These are phyloP conservation scores for Delphinus delphis DNA, from an alignment of 2,113 vertebrate genomes.

Conservation along the genomic window DNA sequence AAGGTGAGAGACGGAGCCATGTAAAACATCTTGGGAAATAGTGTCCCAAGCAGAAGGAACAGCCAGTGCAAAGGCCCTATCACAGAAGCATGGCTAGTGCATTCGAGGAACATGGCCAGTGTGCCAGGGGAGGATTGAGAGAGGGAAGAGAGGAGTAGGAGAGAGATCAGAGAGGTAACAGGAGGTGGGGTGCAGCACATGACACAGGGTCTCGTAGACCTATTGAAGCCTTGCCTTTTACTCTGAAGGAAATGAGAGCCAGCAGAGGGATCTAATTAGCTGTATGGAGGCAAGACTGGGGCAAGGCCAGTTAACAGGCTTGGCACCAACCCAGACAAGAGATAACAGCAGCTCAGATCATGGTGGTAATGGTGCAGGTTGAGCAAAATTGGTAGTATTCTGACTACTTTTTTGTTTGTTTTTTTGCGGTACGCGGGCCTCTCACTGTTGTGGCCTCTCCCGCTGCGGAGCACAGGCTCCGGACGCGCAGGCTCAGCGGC, in stretches of 20 bases:
- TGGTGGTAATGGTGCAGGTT: no score
- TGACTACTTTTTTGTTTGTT: not conserved
- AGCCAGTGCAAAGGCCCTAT: not conserved
- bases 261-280: not conserved
- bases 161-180: not conserved
- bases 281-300: not conserved
- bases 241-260: not conserved
- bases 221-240: not conserved
- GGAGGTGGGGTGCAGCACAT: not conserved
- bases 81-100: not conserved
- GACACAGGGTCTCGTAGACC: not conserved
- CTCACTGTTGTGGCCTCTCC: no score
- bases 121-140: not conserved
- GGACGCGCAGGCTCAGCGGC: no score
- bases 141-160: accelerated
- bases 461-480: no score
- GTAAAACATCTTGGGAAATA: not conserved
- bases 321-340: not conserved
- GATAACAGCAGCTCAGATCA: not conserved
- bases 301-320: not conserved
- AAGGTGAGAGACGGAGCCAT: not conserved
- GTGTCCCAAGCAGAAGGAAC: not conserved
- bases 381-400: not conserved
- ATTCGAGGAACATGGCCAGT: not conserved
- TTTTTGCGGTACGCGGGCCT: no score